Evolutionary conservation across 2,113 vertebrate species (phyloP).

Genomic region (Cryptomyrus ogoouensis): DNA sequence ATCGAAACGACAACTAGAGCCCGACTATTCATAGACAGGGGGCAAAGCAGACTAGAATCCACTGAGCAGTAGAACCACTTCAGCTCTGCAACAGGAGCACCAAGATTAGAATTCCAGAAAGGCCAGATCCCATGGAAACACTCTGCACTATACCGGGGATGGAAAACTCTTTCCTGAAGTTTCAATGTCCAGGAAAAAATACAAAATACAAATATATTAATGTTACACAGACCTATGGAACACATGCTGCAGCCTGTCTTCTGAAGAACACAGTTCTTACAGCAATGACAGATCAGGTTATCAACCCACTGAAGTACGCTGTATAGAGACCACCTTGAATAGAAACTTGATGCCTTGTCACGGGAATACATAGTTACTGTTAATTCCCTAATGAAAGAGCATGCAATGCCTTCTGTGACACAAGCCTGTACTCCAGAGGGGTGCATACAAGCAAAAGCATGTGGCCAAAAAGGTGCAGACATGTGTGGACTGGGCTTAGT

Average conservation of each 20-base stretch:
- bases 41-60: constrained; percentile 16
- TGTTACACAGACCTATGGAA: background rate
- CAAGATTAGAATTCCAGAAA: constrained; percentile 20
- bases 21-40: constrained; percentile 24
- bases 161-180: constrained; percentile 8
- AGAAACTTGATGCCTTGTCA: background rate
- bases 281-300: background rate
- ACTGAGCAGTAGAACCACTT: constrained; percentile 1
- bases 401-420: background rate
- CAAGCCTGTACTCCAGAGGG: background rate
- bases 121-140: constrained; percentile 1
- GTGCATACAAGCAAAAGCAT: background rate
- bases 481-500: background rate
- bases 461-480: background rate
- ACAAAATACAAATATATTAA: background rate
- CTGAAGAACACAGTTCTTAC: background rate
- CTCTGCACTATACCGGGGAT: background rate
- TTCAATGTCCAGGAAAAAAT: background rate
- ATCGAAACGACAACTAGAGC: background rate
- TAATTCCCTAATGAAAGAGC: background rate
- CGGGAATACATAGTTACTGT: background rate
- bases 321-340: background rate
- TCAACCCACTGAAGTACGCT: background rate
- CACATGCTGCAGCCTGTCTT: background rate
- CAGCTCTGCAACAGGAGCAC: constrained; percentile 10